phyloP scores from a whole-genome alignment of 2,113 vertebrate species.

The Pteropus alecto region DNA sequence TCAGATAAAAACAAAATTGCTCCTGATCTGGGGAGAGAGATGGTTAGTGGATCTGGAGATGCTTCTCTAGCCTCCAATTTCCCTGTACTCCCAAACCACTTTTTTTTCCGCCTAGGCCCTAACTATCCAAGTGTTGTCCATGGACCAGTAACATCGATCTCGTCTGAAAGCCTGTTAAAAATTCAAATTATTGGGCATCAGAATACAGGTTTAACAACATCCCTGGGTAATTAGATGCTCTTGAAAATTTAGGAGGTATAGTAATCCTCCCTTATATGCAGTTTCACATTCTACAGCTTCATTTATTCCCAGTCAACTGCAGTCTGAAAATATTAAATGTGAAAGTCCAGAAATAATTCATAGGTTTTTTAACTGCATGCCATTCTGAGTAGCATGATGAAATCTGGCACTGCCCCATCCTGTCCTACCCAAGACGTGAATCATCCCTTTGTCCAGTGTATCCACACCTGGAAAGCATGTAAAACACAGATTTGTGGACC shows the following conservation, averaged over 20 bases:
- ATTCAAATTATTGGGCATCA: not conserved
- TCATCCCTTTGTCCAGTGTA: not conserved
- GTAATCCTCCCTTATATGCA: not conserved
- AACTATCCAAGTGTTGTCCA: not conserved
- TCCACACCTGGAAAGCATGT: not conserved
- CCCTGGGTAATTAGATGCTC: not conserved
- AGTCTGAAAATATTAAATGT: not conserved
- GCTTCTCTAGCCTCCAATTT: not conserved
- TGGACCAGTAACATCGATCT: not conserved
- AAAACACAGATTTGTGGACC: not conserved
- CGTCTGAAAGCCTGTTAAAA: not conserved
- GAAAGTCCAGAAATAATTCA: not conserved
- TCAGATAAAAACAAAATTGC: not conserved
- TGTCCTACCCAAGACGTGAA: not conserved
- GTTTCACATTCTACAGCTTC: not conserved
- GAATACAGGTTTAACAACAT: not conserved
- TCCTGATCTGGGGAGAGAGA: not conserved
- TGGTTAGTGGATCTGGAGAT: not conserved
- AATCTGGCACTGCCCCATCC: not conserved
- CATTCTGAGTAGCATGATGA: not conserved
- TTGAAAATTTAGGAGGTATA: not conserved
- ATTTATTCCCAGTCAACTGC: not conserved
- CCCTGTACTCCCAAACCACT: not conserved
- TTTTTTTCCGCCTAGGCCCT: not conserved
- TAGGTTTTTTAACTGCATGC: not conserved